phyloP scores from a whole-genome alignment of 2,888 invertebrate species.

The Encarsia formosa region DNA sequence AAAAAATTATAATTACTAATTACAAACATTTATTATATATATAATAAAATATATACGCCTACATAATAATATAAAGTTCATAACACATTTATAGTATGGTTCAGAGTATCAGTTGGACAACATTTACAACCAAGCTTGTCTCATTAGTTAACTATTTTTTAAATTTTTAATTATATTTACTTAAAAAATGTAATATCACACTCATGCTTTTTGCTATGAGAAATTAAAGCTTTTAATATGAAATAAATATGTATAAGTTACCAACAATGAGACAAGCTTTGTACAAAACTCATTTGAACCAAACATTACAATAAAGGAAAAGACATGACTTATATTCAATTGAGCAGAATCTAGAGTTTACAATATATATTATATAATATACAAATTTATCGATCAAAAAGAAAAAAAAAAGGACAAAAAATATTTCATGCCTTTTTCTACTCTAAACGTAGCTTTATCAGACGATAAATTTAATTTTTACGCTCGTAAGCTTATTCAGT shows the following conservation, averaged over 20 bases:
- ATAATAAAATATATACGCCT: slow-evolving; percentile 33
- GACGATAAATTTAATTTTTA: no score
- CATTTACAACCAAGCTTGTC: slow-evolving; percentile 13
- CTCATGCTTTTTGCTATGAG: no score
- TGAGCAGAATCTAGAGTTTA: no score
- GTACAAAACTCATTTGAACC: neutral
- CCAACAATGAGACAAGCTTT: slow-evolving; percentile 21
- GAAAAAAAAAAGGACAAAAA: slow-evolving; percentile 28
- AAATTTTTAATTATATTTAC: slow-evolving; percentile 6
- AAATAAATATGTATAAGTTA: no score
- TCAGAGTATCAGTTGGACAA: slow-evolving; percentile 7
- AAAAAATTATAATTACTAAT: slow-evolving; percentile 43
- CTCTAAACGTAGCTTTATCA: slow-evolving; percentile 42
- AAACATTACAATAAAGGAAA: slow-evolving; percentile 19
- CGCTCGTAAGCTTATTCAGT: no score
- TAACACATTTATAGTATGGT: slow-evolving; percentile 12
- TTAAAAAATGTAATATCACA: no score
- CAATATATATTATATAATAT: no score
- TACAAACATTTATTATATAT: slow-evolving; percentile 48
- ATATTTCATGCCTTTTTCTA: slow-evolving; percentile 45
- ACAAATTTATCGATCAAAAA: slow-evolving; percentile 24
- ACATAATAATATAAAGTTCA: slow-evolving; percentile 18
- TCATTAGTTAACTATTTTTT: slow-evolving; percentile 16
- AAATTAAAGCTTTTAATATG: no score
- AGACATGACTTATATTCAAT: slow-evolving; percentile 13